Conservation (phyloP, 2,797 vertebrate species). For the Falco concolor region DNA sequence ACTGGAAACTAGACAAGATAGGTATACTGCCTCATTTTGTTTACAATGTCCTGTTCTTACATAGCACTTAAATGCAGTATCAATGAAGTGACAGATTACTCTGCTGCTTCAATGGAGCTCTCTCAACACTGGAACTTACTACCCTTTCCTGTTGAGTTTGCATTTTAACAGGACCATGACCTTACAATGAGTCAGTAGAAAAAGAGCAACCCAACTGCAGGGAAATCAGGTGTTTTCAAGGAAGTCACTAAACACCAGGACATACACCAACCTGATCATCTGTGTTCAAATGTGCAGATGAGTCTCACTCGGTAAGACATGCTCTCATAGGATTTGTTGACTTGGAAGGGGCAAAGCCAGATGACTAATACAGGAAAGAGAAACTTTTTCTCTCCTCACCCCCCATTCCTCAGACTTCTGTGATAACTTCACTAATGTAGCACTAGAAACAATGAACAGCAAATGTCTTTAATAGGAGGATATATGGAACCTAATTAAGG, state of each 20-base stretch:
- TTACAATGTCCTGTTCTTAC: not conserved
- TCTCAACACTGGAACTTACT: not conserved
- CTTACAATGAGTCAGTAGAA: not conserved
- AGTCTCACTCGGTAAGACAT: accelerated
- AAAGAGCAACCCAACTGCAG: not conserved
- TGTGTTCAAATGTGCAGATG: not conserved
- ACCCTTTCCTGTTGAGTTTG: not conserved
- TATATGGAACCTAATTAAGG: not conserved
- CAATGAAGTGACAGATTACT: not conserved
- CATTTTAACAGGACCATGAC: not conserved
- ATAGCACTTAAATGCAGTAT: not conserved
- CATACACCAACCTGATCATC: not conserved
- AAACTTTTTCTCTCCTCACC: not conserved
- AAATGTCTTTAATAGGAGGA: not conserved
- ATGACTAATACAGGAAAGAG: not conserved
- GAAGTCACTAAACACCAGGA: not conserved
- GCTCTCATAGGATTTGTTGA: not conserved
- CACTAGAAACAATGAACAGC: not conserved
- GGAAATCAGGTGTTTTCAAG: not conserved
- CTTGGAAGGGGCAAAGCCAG: not conserved
- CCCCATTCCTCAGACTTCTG: not conserved
- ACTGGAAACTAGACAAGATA: not conserved
- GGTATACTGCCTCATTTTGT: not conserved
- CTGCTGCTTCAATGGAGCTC: not conserved
- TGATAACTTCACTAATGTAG: not conserved